A percentile compares a stretch with the other conserved stretches of the same genome.
Evolutionary conservation across 2,888 invertebrate species (phyloP).

Genomic region (Tortrix viridana): DNA sequence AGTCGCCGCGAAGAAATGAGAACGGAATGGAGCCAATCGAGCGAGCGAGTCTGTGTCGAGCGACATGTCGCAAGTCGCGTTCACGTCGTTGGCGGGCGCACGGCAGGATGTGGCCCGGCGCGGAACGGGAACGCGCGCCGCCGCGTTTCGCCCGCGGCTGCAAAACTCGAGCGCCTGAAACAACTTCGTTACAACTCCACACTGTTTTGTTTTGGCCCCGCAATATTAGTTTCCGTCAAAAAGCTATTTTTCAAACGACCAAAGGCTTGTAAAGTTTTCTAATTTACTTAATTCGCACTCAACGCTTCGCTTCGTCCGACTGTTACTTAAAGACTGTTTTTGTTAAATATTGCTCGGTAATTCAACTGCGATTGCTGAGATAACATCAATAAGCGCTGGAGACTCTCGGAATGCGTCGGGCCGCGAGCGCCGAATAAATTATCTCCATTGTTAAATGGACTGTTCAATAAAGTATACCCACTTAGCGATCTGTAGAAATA

Average conservation of each 20-base stretch:
- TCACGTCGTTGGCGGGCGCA: slow-evolving; percentile 59
- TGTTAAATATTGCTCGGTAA: slow-evolving; percentile 58
- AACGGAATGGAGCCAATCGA: slow-evolving; percentile 76
- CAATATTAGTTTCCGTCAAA: slow-evolving; percentile 83
- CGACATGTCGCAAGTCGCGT: slow-evolving; percentile 68
- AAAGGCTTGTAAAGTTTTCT: slow-evolving; percentile 81
- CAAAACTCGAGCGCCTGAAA: slow-evolving; percentile 70
- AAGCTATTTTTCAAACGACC: slow-evolving; percentile 81
- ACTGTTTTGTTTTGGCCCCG: slow-evolving; percentile 76
- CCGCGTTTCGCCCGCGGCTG: slow-evolving; percentile 66
- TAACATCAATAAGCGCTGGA: slow-evolving; percentile 48
- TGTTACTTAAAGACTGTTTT: slow-evolving; percentile 60
- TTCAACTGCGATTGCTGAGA: slow-evolving; percentile 58
- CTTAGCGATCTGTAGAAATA: slow-evolving; percentile 8
- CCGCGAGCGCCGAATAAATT: slow-evolving; percentile 21
- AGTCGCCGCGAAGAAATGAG: slow-evolving; percentile 74
- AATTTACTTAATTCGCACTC: slow-evolving; percentile 79
- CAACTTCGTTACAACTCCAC: slow-evolving; percentile 80
- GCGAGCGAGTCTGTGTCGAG: slow-evolving; percentile 66
- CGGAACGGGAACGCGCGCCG: slow-evolving; percentile 61
- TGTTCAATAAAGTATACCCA: slow-evolving; percentile 17
- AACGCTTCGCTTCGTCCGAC: slow-evolving; percentile 58
- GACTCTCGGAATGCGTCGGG: slow-evolving; percentile 35
- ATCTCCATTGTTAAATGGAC: slow-evolving; percentile 28
- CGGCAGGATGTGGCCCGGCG: slow-evolving; percentile 39